A percentile compares a stretch with the other conserved stretches of the same genome.
phyloP scores from a whole-genome alignment of 2,888 invertebrate genomes.

The Polyploca ridens region DNA sequence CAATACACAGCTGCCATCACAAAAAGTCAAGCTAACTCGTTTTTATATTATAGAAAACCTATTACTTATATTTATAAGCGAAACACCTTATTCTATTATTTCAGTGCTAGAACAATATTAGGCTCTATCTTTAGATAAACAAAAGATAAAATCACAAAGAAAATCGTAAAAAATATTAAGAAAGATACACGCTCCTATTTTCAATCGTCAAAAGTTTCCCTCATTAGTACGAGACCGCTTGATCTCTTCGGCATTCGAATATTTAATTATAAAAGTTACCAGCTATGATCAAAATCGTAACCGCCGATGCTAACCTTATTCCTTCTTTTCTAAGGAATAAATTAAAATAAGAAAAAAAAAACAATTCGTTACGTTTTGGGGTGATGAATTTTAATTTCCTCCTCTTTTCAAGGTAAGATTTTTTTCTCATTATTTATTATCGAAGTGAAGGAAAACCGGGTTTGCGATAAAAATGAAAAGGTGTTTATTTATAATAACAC shows the following conservation, averaged over 20 bases:
- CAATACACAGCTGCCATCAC: too few species aligned
- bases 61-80: too few species aligned
- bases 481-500: background rate
- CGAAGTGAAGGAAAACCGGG: background rate
- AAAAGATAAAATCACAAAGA: too few species aligned
- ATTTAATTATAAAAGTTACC: conserved; percentile 43
- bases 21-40: too few species aligned
- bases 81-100: too few species aligned
- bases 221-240: conserved; percentile 25
- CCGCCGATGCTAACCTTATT: background rate
- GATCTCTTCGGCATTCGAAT: conserved; percentile 29
- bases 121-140: too few species aligned
- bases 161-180: too few species aligned
- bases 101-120: too few species aligned
- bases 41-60: too few species aligned
- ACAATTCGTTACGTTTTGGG: background rate
- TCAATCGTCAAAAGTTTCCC: conserved; percentile 20
- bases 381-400: conserved; percentile 3
- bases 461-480: background rate
- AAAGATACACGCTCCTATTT: too few species aligned
- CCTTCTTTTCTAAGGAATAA: background rate
- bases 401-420: background rate
- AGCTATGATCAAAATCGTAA: background rate
- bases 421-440: background rate
- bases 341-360: conserved; percentile 2